A percentile compares a stretch with the other conserved stretches of the same genome.
Evolutionary conservation across 2,888 invertebrate genomes (phyloP).

Genomic region (Incurvaria masculella): DNA sequence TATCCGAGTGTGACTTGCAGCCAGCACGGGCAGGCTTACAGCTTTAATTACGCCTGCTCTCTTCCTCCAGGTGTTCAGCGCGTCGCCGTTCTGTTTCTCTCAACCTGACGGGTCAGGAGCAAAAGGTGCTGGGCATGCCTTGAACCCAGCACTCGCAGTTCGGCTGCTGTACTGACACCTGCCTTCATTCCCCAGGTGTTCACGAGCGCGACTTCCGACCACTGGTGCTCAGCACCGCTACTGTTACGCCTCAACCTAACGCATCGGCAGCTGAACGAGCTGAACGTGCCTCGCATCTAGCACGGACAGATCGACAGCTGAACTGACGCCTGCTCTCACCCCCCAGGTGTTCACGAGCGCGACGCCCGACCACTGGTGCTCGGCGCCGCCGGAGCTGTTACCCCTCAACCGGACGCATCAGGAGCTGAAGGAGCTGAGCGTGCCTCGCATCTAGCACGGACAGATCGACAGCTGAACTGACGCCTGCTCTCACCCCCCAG

Average conservation of each 20-base stretch:
- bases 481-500: no score
- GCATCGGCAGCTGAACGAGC: slow-evolving; percentile 43
- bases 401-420: slow-evolving; percentile 42
- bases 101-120: no score
- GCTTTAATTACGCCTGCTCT: no score
- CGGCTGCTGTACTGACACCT: no score
- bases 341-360: slow-evolving; percentile 67
- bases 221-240: slow-evolving; percentile 61
- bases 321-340: no score
- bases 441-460: no score
- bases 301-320: slow-evolving; percentile 51
- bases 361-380: slow-evolving; percentile 67
- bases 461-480: no score
- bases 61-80: no score
- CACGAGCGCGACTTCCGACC: slow-evolving; percentile 65
- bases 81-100: no score
- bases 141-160: no score
- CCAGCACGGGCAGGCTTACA: slow-evolving; percentile 43
- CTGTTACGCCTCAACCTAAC: slow-evolving; percentile 47
- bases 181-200: slow-evolving; percentile 60
- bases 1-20: slow-evolving; percentile 49
- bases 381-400: slow-evolving; percentile 51
- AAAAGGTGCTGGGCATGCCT: no score
- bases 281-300: slow-evolving; percentile 46
- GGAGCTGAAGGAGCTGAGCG: slow-evolving; percentile 47